A percentile compares a stretch with the other conserved stretches of the same genome.
Conservation (phyloP, 2,797 vertebrate genomes). For the Perdix hodgsoniae region DNA sequence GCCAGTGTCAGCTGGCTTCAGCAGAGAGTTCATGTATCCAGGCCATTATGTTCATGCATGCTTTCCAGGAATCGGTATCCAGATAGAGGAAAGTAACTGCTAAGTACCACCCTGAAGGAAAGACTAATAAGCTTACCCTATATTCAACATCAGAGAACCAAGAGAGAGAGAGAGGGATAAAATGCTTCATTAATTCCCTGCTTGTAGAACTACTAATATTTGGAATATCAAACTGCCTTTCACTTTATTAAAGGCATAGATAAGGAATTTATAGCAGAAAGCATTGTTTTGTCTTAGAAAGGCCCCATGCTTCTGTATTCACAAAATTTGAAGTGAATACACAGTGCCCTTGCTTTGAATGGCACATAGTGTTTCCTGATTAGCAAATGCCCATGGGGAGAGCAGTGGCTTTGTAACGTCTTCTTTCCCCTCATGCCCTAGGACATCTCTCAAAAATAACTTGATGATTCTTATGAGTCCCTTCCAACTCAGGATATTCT, state of each 20-base stretch:
- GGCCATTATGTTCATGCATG: not conserved
- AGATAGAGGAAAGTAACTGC: not conserved
- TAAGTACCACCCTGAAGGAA: not conserved
- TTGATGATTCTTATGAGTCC: no score
- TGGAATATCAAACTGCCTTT: not conserved
- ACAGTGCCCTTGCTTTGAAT: not conserved
- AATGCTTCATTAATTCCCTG: not conserved
- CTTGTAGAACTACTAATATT: not conserved
- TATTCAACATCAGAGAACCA: not conserved
- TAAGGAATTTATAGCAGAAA: not conserved
- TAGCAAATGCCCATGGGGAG: not conserved
- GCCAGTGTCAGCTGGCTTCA: not conserved
- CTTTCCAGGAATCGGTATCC: not conserved
- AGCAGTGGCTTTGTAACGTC: not conserved
- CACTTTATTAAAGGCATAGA: not conserved
- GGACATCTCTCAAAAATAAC: not conserved
- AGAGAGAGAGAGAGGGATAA: not conserved
- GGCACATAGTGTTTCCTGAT: accelerated
- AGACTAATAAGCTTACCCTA: not conserved
- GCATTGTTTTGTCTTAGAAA: not conserved
- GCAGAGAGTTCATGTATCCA: not conserved
- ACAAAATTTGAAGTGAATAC: not conserved
- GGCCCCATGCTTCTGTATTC: not conserved
- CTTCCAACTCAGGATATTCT: no score
- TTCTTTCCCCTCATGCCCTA: accelerated